A percentile compares a stretch with the other conserved stretches of the same genome.
Conservation (phyloP, 2,113 vertebrate genomes). For the Misgurnus anguillicaudatus region DNA sequence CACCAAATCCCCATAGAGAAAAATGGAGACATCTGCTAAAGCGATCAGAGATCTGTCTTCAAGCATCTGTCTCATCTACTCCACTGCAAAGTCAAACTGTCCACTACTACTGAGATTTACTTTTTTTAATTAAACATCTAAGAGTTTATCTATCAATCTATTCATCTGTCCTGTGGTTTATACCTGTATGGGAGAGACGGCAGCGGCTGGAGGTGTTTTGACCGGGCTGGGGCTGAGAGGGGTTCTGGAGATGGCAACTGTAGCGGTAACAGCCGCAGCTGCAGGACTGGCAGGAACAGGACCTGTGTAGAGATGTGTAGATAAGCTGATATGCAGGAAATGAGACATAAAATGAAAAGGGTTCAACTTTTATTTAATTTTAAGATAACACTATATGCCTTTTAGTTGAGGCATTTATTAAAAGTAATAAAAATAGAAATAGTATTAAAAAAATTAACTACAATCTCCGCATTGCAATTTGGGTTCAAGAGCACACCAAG, state of each 20-base stretch:
- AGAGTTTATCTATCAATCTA: background rate
- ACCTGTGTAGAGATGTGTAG: slow-evolving; percentile 24
- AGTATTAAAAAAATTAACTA: too few relatives aligned
- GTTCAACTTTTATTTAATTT: too few relatives aligned
- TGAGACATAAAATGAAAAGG: background rate
- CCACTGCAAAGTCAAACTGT: slow-evolving; percentile 3
- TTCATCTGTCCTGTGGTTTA: background rate
- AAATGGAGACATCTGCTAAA: slow-evolving; percentile 40
- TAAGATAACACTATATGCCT: too few relatives aligned
- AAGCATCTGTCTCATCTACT: slow-evolving; percentile 11
- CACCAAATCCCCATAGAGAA: slow-evolving; percentile 21
- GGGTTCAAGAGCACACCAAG: too few relatives aligned
- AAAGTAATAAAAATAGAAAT: too few relatives aligned
- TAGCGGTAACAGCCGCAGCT: slow-evolving; percentile 62
- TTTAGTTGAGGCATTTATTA: too few relatives aligned
- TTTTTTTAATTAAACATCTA: background rate
- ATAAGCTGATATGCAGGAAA: background rate
- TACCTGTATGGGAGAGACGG: slow-evolving; percentile 88
- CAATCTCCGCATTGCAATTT: too few relatives aligned
- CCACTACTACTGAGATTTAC: slow-evolving; percentile 4
- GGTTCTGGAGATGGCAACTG: slow-evolving; percentile 78
- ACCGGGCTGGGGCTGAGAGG: slow-evolving; percentile 85
- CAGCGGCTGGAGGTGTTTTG: slow-evolving; percentile 86
- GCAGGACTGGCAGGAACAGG: slow-evolving; percentile 37
- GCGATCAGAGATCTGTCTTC: slow-evolving; percentile 8